Percentiles rank a stretch among this genome's conserved stretches.
phyloP scores from a whole-genome alignment of 2,888 invertebrate genomes.

The Acleris laterana region DNA sequence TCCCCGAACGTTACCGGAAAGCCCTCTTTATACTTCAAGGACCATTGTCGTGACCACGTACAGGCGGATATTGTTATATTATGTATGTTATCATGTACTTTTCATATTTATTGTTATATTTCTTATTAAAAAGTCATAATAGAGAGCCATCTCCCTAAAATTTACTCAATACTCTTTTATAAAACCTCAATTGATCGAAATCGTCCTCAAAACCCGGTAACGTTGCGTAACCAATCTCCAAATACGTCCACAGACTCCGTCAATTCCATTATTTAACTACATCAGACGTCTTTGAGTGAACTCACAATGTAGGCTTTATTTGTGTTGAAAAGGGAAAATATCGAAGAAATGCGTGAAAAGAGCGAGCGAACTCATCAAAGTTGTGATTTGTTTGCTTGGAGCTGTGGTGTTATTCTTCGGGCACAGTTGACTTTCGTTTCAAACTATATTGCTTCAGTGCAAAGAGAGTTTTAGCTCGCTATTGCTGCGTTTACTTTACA shows the following conservation, averaged over 20 bases:
- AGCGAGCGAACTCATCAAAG: conserved; percentile 56
- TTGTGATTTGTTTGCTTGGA: conserved; percentile 58
- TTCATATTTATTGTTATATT: too few relatives aligned
- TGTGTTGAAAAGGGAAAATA: conserved; percentile 39
- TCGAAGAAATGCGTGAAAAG: conserved; percentile 45
- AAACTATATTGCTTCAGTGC: too few relatives aligned
- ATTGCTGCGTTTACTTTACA: too few relatives aligned
- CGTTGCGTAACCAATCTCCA: not conserved
- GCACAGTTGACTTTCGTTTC: too few relatives aligned
- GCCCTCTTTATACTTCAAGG: too few relatives aligned
- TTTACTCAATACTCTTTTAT: not conserved
- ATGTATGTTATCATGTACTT: too few relatives aligned
- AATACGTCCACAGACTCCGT: conserved; percentile 25
- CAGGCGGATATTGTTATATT: too few relatives aligned
- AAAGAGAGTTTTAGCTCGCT: too few relatives aligned
- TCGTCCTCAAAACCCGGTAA: not conserved
- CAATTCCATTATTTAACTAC: conserved; percentile 32
- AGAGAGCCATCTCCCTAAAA: not conserved
- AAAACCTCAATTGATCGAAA: not conserved
- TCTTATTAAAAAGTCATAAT: too few relatives aligned
- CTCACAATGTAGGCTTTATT: conserved; percentile 43
- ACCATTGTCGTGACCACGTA: too few relatives aligned
- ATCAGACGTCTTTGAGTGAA: conserved; percentile 46
- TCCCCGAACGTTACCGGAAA: too few relatives aligned
- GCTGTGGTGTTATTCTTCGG: not conserved